A percentile compares a stretch with the other conserved stretches of the same genome.
phyloP scores from a whole-genome alignment of 1,140 invertebrate genomes.

The Diabrotica undecimpunctata region DNA sequence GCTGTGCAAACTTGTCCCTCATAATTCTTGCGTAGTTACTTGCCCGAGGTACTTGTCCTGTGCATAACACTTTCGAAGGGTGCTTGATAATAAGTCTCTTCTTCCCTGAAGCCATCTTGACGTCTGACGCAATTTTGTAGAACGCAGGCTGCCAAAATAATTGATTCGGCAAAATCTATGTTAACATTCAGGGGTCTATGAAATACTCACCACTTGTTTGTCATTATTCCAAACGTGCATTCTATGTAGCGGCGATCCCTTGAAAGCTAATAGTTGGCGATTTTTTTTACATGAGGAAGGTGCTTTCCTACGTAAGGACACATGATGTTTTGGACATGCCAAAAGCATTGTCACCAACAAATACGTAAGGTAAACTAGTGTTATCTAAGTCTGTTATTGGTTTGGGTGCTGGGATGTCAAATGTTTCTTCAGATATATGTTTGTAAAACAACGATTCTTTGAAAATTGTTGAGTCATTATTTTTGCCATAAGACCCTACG shows the following conservation, averaged over 20 bases:
- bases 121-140: slow-evolving; percentile 16
- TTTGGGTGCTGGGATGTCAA: not conserved
- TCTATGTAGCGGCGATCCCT: slow-evolving; percentile 46
- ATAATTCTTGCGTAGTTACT: not conserved
- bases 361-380: slow-evolving; percentile 18
- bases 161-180: slow-evolving; percentile 12
- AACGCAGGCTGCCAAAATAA: slow-evolving; percentile 11
- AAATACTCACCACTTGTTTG: slow-evolving; percentile 40
- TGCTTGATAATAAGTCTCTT: not conserved
- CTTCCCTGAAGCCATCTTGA: slow-evolving; percentile 5
- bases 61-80: not conserved
- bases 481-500: not conserved
- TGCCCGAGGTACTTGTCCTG: not conserved
- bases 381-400: not conserved
- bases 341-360: no score
- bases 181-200: slow-evolving; percentile 20
- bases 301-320: slow-evolving; percentile 44
- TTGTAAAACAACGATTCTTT: slow-evolving; percentile 2
- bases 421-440: not conserved
- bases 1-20: slow-evolving; percentile 5
- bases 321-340: slow-evolving; percentile 33
- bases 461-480: not conserved
- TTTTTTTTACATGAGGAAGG: slow-evolving; percentile 37
- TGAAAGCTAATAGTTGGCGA: slow-evolving; percentile 49
- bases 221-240: slow-evolving; percentile 42